Base-by-base conservation (phyloP, 2,797 vertebrate genomes). In the Lerista edwardsae region DNA sequence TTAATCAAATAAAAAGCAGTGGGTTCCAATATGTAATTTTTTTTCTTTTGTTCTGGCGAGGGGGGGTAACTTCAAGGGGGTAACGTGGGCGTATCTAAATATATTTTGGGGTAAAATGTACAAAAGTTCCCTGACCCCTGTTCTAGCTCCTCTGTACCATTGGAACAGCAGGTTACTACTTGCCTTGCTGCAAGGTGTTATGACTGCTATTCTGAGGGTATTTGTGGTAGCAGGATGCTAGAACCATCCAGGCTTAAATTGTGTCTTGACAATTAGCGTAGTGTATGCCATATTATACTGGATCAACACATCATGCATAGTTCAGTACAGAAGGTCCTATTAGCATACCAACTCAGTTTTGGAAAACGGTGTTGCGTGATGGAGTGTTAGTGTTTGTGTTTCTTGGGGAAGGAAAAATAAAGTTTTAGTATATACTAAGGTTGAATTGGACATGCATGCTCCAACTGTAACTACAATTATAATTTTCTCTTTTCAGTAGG, bases 321-420 rank as follows among this genome's bases (percentile, higher is more conserved):
- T 87, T 87, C 75, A 87, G 76, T 88, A 75, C 51, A 84, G 14
- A 79, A 90, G 89, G 27, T 51, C 87, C 67, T 39, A 69, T 80
- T 31, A 10, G 0, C 10, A 9, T 82, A 77, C 31, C 44, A 51
- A 77, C 81, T 62, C 83, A 87, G 85, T 90, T 88, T 68, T 65
- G 47, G 21, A 14, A 73, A 39, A 27, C 57, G 15, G 51, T 55
- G 51, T 55, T 31, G 47, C 68, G 3, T 89, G 62, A 74, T 39
- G 6, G 4, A 80, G 2, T 77, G 25, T 0, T 84, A 59, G n/a
- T 67, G 12, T 15, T 17, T 21, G 11, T 62, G 36, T 74, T 65
- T 73, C 4, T 62, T 61, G 25, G 23, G 23, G 62, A 62, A 51
- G 4, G 51, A 62, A 27, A 17, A 39, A 39, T 65, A 57, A 84